Percentiles rank a stretch among this genome's conserved stretches.
Evolutionary conservation across 2,113 vertebrate genomes (phyloP).

Genomic region (Dasypus novemcinctus): DNA sequence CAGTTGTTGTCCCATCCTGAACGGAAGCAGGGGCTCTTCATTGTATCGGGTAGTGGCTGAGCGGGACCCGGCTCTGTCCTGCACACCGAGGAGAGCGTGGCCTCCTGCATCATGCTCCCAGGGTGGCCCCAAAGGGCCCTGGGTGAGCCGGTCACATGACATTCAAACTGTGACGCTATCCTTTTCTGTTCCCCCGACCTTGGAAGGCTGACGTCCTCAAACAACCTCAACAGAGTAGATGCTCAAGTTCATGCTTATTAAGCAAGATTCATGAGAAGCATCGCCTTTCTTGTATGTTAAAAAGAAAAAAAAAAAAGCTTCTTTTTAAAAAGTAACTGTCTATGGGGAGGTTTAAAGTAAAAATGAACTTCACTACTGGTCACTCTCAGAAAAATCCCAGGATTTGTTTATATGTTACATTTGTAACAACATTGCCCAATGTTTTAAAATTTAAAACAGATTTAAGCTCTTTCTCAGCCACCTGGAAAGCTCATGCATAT

Average conservation of each 20-base stretch:
- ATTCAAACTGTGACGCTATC: background rate
- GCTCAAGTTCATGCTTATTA: background rate
- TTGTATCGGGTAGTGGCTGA: background rate
- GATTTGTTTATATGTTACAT: background rate
- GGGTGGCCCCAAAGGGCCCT: background rate
- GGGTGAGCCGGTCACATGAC: fast-evolving
- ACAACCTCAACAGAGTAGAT: background rate
- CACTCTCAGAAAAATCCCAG: conserved; percentile 7
- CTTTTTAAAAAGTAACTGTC: conserved; percentile 6
- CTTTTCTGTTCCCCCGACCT: background rate
- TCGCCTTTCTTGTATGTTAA: background rate
- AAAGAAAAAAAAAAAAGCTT: conserved; percentile 16
- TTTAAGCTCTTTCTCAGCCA: background rate
- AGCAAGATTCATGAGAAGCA: conserved; percentile 18
- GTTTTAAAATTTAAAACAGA: conserved; percentile 49
- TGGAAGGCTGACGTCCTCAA: background rate
- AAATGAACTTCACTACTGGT: background rate
- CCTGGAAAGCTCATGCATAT: background rate
- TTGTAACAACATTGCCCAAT: background rate
- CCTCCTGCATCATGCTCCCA: background rate
- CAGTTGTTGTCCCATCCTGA: background rate
- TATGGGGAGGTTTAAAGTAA: background rate
- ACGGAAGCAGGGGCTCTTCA: background rate
- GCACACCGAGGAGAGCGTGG: background rate
- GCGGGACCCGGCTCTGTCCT: too few species aligned